These are phyloP conservation scores for Dascyllus trimaculatus DNA, from an alignment of 2,113 vertebrate species.

Conservation along the genomic window DNA sequence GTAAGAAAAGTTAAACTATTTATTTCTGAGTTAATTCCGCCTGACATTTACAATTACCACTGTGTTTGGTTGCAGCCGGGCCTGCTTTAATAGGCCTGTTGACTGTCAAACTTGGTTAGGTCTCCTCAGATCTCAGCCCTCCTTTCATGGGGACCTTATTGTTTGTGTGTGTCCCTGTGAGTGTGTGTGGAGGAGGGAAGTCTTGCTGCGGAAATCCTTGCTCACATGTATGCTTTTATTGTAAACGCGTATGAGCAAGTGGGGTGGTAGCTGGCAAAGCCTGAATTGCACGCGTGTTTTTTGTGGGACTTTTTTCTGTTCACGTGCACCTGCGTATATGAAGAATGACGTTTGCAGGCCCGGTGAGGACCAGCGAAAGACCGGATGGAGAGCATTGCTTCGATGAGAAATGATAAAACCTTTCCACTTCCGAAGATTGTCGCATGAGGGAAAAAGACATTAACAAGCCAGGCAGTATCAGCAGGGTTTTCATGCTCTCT, in stretches of 20 bases:
- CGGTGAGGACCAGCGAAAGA: constrained; percentile 34
- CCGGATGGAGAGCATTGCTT: constrained; percentile 50
- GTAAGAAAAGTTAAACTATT: constrained; percentile 77
- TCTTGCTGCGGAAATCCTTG: constrained; percentile 32
- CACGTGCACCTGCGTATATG: constrained; percentile 32
- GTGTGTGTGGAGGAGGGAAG: constrained; percentile 18
- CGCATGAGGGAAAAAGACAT: constrained; percentile 60
- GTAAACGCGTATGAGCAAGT: constrained; percentile 23
- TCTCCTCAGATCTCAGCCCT: constrained; percentile 76
- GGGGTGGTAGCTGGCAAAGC: background rate
- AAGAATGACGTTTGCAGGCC: constrained; percentile 27
- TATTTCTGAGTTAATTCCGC: constrained; percentile 84
- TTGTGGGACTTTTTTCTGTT: background rate
- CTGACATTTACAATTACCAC: constrained; percentile 87
- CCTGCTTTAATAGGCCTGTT: constrained; percentile 83
- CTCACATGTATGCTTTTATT: constrained; percentile 11
- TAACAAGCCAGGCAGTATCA: constrained; percentile 51
- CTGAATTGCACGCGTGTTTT: background rate
- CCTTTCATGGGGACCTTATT: constrained; percentile 77
- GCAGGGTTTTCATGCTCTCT: constrained; percentile 62
- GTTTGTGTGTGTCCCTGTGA: constrained; percentile 47
- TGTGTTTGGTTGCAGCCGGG: constrained; percentile 82
- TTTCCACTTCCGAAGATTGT: constrained; percentile 72
- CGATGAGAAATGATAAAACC: constrained; percentile 63
- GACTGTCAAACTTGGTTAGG: constrained; percentile 87